Evolutionary conservation across 2,797 vertebrate genomes (phyloP), one percentile per base, ranked within the genome.

Genomic region (Aulostomus chinensis): DNA sequence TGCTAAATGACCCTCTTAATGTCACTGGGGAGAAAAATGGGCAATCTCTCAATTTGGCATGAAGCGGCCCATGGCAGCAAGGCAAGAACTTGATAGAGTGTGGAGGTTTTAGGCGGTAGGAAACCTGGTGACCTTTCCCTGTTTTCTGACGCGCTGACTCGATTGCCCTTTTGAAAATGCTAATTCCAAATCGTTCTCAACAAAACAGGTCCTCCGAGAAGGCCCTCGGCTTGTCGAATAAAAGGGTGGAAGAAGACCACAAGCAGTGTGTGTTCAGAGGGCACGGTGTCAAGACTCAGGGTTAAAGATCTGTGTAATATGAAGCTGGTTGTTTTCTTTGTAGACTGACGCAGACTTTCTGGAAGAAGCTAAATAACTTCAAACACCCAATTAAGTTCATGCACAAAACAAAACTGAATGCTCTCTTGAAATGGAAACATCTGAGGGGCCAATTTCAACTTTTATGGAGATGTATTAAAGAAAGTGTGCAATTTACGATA

Each of bases 81-180:
- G 69, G 79, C 68, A 39, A 72, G 68, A 65, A 72, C 56, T 80
- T 87, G 88, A 89, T 88, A 76, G 81, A 88, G 88, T 85, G 82
- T 65, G 77, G 78, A 85, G 81, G 68, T 70, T 86, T 76, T 66
- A 84, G 84, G 66, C 78, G 78, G 76, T 67, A 60, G 78, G 84
- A 87, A 90, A 90, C 86, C 87, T 67, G 82, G 76, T 90, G 88
- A 91, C 90, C 90, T 91, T 90, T 91, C 80, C 61, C 80, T 83
- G 73, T 86, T 88, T 87, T 85, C 75, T 86, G 85, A 88, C 73
- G 70, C 55, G 49, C 84, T 78, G 85, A 86, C 88, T 88, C 78
- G 51, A 68, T 84, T 89, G 89, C 79, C 86, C 86, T 88, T 90
- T 92, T 67, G 80, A 84, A 89, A 91, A 90, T 91, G 88, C 80